A percentile compares a stretch with the other conserved stretches of the same genome.
Conservation (phyloP, 2,888 invertebrate species). For the Tetropium fuscum region DNA sequence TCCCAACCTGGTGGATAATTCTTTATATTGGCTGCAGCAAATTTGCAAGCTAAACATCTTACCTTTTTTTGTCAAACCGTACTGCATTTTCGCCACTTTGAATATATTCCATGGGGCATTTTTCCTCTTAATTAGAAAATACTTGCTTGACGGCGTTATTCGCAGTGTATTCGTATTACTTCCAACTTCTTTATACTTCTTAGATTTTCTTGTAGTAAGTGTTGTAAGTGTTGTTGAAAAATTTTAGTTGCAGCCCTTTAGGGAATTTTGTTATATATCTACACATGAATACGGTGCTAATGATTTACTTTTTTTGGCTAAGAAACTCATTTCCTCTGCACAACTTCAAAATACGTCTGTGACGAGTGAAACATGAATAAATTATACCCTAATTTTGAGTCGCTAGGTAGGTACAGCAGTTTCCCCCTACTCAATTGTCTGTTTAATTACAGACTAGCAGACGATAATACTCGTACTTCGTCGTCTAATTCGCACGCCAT, state of each 20-base stretch:
- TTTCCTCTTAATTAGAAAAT: conserved; percentile 7
- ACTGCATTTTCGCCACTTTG: not conserved
- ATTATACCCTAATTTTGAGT: too few relatives aligned
- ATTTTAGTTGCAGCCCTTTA: not conserved
- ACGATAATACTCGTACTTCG: too few relatives aligned
- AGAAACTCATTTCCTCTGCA: too few relatives aligned
- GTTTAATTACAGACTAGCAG: too few relatives aligned
- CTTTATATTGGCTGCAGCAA: not conserved
- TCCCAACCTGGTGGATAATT: too few relatives aligned
- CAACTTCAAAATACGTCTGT: too few relatives aligned
- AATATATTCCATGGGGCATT: not conserved
- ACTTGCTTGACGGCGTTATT: conserved; percentile 4
- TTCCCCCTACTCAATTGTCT: too few relatives aligned
- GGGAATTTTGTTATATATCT: not conserved
- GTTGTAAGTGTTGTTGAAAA: not conserved
- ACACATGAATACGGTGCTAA: too few relatives aligned
- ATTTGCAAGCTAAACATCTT: conserved; percentile 14
- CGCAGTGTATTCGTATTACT: not conserved
- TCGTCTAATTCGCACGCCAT: too few relatives aligned
- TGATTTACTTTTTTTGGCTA: too few relatives aligned
- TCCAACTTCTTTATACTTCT: not conserved
- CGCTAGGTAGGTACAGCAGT: too few relatives aligned
- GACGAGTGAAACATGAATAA: too few relatives aligned
- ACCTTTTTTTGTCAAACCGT: conserved; percentile 13
- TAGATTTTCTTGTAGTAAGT: not conserved